Percentiles rank a stretch among this genome's conserved stretches.
These are phyloP conservation scores for Thecophora atra DNA, from an alignment of 2,888 invertebrate species.

Conservation along the genomic window DNA sequence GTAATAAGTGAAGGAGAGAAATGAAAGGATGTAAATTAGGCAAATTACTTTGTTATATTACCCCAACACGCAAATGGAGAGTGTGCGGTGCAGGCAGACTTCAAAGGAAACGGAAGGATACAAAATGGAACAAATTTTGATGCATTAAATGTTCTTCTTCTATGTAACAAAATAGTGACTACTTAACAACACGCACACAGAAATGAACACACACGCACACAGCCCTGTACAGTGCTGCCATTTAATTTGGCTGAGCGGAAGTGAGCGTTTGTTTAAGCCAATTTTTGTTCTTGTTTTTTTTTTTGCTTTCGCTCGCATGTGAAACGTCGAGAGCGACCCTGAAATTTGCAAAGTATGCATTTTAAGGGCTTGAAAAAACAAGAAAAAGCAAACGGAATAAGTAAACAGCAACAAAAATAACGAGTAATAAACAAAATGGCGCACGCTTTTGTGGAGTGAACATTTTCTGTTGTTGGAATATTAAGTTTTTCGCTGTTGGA, in stretches of 20 bases:
- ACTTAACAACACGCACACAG: conserved; percentile 43
- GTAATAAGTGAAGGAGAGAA: not conserved
- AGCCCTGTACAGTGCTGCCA: conserved; percentile 44
- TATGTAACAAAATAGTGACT: no score
- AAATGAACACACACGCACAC: conserved; percentile 45
- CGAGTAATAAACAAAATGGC: not conserved
- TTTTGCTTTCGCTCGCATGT: conserved; percentile 9
- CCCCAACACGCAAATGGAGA: no score
- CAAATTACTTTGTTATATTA: no score
- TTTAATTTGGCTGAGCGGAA: conserved; percentile 60
- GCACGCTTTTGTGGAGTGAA: not conserved
- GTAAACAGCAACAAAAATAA: no score
- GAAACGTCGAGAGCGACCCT: not conserved
- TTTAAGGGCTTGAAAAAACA: not conserved
- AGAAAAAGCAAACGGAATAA: not conserved
- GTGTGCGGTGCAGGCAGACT: no score
- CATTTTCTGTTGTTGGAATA: conserved; percentile 39
- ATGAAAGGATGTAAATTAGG: not conserved
- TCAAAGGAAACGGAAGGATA: no score
- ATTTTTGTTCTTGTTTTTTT: not conserved
- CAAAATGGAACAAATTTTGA: no score
- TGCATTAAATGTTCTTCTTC: no score
- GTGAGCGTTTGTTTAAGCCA: conserved; percentile 48
- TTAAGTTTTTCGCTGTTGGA: conserved; percentile 40
- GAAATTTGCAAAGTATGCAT: not conserved